Conservation (phyloP, 2,888 invertebrate species). For the Nomada ruficornis region DNA sequence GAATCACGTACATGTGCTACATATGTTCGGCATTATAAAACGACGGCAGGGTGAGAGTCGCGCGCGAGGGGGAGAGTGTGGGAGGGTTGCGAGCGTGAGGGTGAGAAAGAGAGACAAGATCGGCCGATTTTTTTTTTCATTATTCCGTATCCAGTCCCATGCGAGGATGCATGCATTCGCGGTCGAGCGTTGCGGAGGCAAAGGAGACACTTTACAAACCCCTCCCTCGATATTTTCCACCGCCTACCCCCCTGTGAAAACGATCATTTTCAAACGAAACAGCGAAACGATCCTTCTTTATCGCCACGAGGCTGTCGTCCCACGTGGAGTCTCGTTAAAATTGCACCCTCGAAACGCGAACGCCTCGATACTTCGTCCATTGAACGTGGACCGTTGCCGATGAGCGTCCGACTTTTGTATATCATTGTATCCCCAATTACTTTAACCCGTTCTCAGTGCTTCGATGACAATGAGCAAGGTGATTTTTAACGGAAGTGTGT, state of each 20-base stretch:
- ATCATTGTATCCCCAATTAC: background rate
- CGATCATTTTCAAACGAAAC: background rate
- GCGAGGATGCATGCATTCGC: constrained; percentile 47
- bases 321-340: background rate
- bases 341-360: background rate
- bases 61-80: constrained; percentile 18
- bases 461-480: background rate
- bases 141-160: constrained; percentile 49
- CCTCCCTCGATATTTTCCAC: constrained; percentile 31
- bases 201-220: background rate
- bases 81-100: constrained; percentile 22
- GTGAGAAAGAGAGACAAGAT: constrained; percentile 50
- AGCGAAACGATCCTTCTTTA: background rate
- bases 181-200: constrained; percentile 18
- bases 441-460: background rate
- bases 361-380: constrained; percentile 1
- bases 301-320: background rate
- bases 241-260: background rate
- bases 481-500: too few relatives aligned
- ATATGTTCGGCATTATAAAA: constrained; percentile 56
- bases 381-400: background rate
- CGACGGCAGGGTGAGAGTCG: constrained; percentile 63
- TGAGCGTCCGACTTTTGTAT: constrained; percentile 9
- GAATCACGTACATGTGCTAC: constrained; percentile 57
- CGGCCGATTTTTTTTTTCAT: constrained; percentile 54